Evolutionary conservation across 2,888 invertebrate genomes (phyloP), one percentile per base, ranked within the genome.

Genomic region (Phoenoteleia sp.): DNA sequence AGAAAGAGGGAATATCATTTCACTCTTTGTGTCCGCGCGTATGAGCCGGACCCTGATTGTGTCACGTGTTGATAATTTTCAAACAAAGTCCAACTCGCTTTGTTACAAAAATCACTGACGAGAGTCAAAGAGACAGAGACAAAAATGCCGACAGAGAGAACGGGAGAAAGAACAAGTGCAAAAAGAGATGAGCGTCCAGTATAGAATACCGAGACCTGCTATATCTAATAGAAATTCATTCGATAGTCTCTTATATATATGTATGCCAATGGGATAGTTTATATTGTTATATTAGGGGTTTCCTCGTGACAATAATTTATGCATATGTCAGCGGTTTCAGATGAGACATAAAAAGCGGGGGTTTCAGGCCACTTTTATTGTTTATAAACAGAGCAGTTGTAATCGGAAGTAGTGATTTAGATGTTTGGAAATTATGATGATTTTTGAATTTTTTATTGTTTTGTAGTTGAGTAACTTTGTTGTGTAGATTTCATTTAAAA

Each of bases 61-160:
- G 93, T 91, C 90, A 91, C 91, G 91, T 90, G 92, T 93, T 93
- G 93, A 93, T 93, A 93, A 93, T 93, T 93, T 93, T 91, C 88
- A 91, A 92, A 93, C 93, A 92, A 93, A 92, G 90, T 88, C 88
- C 66, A 87, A 62, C 85, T 87, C 71, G 87, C 92, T 91, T 92
- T 92, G 92, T 92, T 74, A 90, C 91, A 92, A 92, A 92, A 92
- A 92, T 92, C 91, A 90, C 88, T 81, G 87, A 81, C 58, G 42
- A n/a, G 49, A 64, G 54, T 39, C 29, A 54, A 25, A 25, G 36
- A 33, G 54, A 69, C 29, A 69, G 42, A 54, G 64, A 52, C 45
- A 52, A 33, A 67, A 36, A 36, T 36, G 52, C 54, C 54, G 52
- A 49, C 27, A 33, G 33, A 58, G 11, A 6, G 25, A 47, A 17